These are phyloP conservation scores for Chymomyza procnemis DNA, from an alignment of 2,888 invertebrate species.

Conservation along the genomic window DNA sequence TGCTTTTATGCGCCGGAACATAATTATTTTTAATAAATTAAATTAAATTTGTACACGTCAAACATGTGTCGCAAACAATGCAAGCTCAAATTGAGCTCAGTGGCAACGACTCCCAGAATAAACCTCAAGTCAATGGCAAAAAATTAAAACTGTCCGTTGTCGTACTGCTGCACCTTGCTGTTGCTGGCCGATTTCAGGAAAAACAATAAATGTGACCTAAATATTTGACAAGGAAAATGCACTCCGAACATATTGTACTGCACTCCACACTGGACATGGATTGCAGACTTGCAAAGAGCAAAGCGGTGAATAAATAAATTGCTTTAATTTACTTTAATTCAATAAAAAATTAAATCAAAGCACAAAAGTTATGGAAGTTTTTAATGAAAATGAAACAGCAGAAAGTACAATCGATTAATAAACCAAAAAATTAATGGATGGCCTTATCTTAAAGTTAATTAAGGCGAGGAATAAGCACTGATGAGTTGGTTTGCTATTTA, in stretches of 20 bases:
- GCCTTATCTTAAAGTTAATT: background rate
- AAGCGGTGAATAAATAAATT: conserved; percentile 65
- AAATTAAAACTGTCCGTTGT: conserved; percentile 46
- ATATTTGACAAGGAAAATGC: conserved; percentile 70
- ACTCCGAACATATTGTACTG: conserved; percentile 45
- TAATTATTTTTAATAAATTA: conserved; percentile 73
- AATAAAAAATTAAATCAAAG: conserved; percentile 60
- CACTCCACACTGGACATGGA: conserved; percentile 22
- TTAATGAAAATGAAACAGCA: background rate
- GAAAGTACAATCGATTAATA: background rate
- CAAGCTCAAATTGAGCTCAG: conserved; percentile 61
- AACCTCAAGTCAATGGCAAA: conserved; percentile 65
- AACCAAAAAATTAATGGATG: background rate
- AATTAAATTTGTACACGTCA: conserved; percentile 74
- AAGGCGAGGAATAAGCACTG: background rate
- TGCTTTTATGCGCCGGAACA: conserved; percentile 52
- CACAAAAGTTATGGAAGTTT: conserved; percentile 41
- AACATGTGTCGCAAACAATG: conserved; percentile 72
- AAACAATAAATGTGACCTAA: conserved; percentile 68
- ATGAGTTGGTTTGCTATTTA: background rate
- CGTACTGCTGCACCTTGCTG: background rate
- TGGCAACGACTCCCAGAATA: conserved; percentile 14
- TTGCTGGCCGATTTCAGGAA: background rate
- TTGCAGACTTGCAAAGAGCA: background rate
- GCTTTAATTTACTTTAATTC: conserved; percentile 69